A percentile compares a stretch with the other conserved stretches of the same genome.
Evolutionary conservation across 2,797 vertebrate species (phyloP).

Genomic region (Hapalemur alaotrensis): DNA sequence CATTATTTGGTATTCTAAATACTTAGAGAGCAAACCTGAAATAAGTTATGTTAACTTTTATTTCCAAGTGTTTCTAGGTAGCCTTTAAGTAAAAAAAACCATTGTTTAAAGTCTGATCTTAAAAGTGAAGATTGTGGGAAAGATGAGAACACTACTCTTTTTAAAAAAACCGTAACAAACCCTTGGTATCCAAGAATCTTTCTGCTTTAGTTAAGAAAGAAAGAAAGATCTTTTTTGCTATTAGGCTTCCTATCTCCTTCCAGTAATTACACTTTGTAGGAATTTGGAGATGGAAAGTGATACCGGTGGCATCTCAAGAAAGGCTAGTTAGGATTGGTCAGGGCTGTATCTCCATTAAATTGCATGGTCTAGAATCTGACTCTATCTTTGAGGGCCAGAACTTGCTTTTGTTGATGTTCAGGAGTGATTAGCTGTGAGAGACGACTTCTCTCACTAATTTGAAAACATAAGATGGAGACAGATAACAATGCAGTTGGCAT

Average conservation of each 20-base stretch:
- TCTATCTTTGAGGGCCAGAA: neutral
- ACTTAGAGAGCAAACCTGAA: neutral
- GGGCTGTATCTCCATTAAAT: neutral
- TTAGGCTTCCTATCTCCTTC: neutral
- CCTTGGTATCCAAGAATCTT: neutral
- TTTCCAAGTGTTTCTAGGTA: constrained; percentile 3
- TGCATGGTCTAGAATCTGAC: neutral
- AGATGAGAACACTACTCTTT: neutral
- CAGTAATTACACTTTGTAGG: neutral
- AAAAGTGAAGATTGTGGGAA: constrained; percentile 41
- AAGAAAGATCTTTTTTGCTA: neutral
- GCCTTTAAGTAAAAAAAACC: constrained; percentile 1
- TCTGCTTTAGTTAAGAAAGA: neutral
- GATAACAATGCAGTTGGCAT: neutral
- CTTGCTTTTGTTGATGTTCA: constrained; percentile 33
- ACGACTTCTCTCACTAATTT: neutral
- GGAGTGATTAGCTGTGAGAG: neutral
- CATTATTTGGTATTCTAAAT: constrained; percentile 31
- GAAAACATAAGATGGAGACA: neutral
- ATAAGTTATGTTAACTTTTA: constrained; percentile 35
- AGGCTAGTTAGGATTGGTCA: neutral
- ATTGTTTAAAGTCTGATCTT: neutral
- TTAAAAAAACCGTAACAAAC: neutral
- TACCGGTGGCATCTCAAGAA: neutral
- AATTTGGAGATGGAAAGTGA: neutral